Base-by-base conservation (phyloP, 2,888 invertebrate genomes). In the Acrocera orbiculus region DNA sequence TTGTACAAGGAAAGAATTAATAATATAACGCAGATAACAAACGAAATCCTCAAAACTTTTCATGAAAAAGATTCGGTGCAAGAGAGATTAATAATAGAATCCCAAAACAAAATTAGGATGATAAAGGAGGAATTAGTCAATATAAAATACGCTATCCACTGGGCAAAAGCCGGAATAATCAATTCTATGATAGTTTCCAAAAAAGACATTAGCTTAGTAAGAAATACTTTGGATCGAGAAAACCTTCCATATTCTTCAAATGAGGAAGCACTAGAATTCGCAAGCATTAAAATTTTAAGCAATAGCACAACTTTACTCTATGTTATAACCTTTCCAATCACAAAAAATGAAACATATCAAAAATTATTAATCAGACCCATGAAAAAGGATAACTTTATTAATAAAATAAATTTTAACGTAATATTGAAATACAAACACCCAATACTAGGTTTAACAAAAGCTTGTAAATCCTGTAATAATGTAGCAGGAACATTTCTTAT, bases 181-280 rank as follows among this genome's bases (percentile, higher is more conserved):
- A 42, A 40, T 17, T 37, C 40, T 16, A 23, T 39, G 15, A 35
- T 41, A 14, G 20, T 41, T 16, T 42, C 36, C 11, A 38, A 35
- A 24, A 17, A 30, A 32, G 38, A 42, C 30, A 34, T 37, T 19
- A 30, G 27, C n/a, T 22, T 35, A 20, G 34, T 25, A 9, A 36
- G 28, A 16, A 30, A 36, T 16, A 36, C 40, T 23, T 22, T 44
- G 11, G 38, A 42, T n/a, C 27, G 34, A 16, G 39, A 37, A 27
- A 38, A 40, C 30, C 37, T 44, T 16, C 38, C 37, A 3, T 42
- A 32, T 35, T 28, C 38, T 7, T 42, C 41, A 19, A 16, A 37
- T 27, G 42, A 44, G 26, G 42, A 46, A 29, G 40, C 41, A 11
- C 27, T 44, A 19, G 41, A 44, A 35, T 44, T 44, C 32, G 33